Evolutionary conservation across 2,888 invertebrate species (phyloP).

Genomic region (Parascotia fuliginaria): DNA sequence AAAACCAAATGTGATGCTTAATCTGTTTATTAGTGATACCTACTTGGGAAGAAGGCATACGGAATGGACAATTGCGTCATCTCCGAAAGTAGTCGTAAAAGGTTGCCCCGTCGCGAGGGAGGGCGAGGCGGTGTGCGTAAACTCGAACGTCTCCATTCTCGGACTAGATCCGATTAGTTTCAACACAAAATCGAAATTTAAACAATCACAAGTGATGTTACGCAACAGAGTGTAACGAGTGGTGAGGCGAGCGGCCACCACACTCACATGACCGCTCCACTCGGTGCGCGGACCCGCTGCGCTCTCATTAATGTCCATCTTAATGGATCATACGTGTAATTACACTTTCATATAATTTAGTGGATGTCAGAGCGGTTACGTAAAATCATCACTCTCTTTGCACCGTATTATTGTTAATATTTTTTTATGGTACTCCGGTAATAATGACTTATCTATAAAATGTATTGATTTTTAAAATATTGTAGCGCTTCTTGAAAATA

Average conservation of each 20-base stretch:
- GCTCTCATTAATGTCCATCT: conserved; percentile 61
- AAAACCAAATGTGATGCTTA: conserved; percentile 75
- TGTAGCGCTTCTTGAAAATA: no score
- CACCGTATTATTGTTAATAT: conserved; percentile 38
- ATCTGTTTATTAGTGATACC: conserved; percentile 62
- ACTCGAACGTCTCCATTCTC: conserved; percentile 65
- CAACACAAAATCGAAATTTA: conserved; percentile 61
- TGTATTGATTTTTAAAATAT: no score
- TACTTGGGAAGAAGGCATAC: conserved; percentile 48
- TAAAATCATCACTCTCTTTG: conserved; percentile 51
- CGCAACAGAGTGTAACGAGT: conserved; percentile 51
- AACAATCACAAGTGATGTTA: conserved; percentile 59
- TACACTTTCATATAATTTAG: conserved; percentile 66
- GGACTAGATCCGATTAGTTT: conserved; percentile 58
- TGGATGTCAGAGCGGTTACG: conserved; percentile 55
- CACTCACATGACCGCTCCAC: conserved; percentile 24
- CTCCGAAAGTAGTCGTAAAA: conserved; percentile 80
- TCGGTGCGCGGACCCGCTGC: conserved; percentile 33
- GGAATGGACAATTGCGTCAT: conserved; percentile 62
- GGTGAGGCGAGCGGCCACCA: conserved; percentile 19
- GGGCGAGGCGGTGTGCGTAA: conserved; percentile 48
- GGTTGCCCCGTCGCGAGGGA: conserved; percentile 61
- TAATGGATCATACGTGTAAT: conserved; percentile 71
- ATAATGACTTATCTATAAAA: conserved; percentile 26
- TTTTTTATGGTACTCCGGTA: conserved; percentile 40